Evolutionary conservation across 2,113 vertebrate genomes (phyloP).

Genomic region (Otis tarda): DNA sequence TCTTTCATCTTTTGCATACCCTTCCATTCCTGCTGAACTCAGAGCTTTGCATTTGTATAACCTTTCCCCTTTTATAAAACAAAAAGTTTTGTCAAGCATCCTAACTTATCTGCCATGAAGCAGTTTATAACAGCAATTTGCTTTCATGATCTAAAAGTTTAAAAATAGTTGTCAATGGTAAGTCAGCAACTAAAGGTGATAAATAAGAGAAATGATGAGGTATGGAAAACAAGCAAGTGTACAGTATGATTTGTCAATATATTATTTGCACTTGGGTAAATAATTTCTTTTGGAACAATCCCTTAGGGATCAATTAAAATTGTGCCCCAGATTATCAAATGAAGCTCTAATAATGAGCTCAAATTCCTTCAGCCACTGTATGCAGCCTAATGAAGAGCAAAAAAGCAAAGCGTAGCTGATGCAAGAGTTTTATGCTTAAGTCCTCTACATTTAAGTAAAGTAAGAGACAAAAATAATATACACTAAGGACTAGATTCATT

Average conservation of each 20-base stretch:
- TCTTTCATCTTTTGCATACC: neutral
- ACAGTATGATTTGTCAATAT: neutral
- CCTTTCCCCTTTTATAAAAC: neutral
- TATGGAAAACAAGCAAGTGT: neutral
- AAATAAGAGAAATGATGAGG: constrained; percentile 46
- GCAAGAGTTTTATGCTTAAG: neutral
- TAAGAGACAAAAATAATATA: neutral
- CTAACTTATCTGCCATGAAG: neutral
- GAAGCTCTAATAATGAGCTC: constrained; percentile 13
- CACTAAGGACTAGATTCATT: neutral
- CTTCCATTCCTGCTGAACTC: neutral
- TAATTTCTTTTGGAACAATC: constrained; percentile 40
- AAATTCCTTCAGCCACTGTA: neutral
- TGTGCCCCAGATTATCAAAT: constrained; percentile 40
- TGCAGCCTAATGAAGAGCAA: accelerated
- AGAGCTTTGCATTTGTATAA: neutral
- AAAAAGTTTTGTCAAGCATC: neutral
- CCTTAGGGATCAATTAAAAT: constrained; percentile 62
- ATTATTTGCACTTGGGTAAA: constrained; percentile 49
- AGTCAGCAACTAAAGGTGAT: constrained; percentile 36
- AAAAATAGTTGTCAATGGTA: constrained; percentile 32
- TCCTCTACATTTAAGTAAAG: neutral
- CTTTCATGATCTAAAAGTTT: neutral
- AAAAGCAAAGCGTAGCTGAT: neutral
- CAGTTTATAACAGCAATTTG: constrained; percentile 23